These are phyloP conservation scores for Solea senegalensis DNA, from an alignment of 2,113 vertebrate genomes.

Conservation along the genomic window DNA sequence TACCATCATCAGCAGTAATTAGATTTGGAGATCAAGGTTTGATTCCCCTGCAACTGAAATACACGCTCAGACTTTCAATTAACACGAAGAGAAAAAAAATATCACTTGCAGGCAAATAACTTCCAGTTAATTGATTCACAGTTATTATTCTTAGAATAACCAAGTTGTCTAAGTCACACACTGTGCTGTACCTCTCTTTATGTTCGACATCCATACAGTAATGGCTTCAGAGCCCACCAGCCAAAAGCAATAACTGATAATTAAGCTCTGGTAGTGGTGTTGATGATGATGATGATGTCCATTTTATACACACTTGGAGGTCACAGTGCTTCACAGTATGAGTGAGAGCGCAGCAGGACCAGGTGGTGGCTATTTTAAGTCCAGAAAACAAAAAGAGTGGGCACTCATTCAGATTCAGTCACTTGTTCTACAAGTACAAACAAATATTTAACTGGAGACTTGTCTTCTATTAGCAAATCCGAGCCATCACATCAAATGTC, in stretches of 20 bases:
- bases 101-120: slow-evolving; percentile 3
- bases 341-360: slow-evolving; percentile 3
- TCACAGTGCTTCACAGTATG: slow-evolving; percentile 7
- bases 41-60: background rate
- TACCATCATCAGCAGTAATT: slow-evolving; percentile 27
- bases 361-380: slow-evolving; percentile 21
- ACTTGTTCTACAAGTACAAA: slow-evolving; percentile 13
- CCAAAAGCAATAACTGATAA: background rate
- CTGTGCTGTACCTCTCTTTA: background rate
- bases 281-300: background rate
- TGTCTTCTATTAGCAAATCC: background rate
- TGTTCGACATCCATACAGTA: background rate
- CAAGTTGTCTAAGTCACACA: slow-evolving; percentile 5
- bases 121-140: background rate
- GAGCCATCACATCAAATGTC: background rate
- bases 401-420: slow-evolving; percentile 23
- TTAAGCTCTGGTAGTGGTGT: too few relatives aligned
- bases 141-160: slow-evolving; percentile 3
- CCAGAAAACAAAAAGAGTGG: slow-evolving; percentile 4
- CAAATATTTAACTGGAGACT: slow-evolving; percentile 15
- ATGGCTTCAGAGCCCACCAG: background rate
- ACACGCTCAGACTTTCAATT: slow-evolving; percentile 5
- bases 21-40: slow-evolving; percentile 14
- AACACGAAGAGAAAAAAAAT: background rate
- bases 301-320: slow-evolving; percentile 17